These are phyloP conservation scores for Ibycter americanus DNA, from an alignment of 2,797 vertebrate species.

Conservation along the genomic window DNA sequence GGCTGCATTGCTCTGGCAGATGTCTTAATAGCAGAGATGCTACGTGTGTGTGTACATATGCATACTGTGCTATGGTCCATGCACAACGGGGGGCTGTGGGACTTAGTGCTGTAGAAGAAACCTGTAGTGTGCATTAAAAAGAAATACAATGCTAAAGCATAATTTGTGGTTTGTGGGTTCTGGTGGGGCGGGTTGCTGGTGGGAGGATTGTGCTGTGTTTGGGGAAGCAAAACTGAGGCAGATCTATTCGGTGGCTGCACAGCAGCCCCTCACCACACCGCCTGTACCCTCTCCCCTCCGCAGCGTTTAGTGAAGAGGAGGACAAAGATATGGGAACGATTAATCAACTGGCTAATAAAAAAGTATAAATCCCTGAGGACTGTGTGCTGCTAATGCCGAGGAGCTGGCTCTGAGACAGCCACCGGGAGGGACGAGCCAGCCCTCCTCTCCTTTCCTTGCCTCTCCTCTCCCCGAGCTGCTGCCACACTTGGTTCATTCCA, in stretches of 20 bases:
- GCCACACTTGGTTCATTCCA: slow-evolving; percentile 98
- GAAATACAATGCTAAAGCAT: neutral
- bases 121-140: neutral
- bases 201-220: neutral
- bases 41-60: rapidly evolving
- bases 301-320: neutral
- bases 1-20: neutral
- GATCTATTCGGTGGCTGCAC: neutral
- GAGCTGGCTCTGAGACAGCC: slow-evolving; percentile 77
- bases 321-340: slow-evolving; percentile 62
- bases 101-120: neutral
- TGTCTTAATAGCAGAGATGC: neutral
- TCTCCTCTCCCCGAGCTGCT: slow-evolving; percentile 79
- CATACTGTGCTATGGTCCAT: rapidly evolving
- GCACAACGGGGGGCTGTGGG: slow-evolving; percentile 18
- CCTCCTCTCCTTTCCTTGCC: slow-evolving; percentile 66
- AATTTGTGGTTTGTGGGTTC: neutral
- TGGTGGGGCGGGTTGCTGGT: neutral
- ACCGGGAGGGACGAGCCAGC: slow-evolving; percentile 58
- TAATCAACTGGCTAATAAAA: slow-evolving; percentile 75
- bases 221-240: neutral
- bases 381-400: slow-evolving; percentile 68
- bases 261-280: neutral
- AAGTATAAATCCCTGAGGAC: slow-evolving; percentile 59
- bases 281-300: neutral